Percentiles rank a stretch among this genome's conserved stretches.
phyloP scores from a whole-genome alignment of 2,888 invertebrate species.

The Rhaphigaster nebulosa region DNA sequence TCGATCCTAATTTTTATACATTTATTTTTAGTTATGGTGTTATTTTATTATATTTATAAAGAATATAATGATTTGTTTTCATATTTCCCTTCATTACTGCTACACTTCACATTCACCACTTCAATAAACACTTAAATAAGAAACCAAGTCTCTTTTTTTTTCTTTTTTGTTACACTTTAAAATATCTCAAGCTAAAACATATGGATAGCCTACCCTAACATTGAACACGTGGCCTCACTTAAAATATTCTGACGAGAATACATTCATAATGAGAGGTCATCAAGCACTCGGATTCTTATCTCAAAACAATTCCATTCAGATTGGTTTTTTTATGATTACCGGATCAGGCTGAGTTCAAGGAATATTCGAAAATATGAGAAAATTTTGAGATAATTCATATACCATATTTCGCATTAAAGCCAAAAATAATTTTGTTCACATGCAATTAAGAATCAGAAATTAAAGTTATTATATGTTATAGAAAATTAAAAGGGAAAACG shows the following conservation, averaged over 20 bases:
- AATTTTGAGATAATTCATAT: too few species aligned
- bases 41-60: too few species aligned
- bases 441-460: background rate
- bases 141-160: background rate
- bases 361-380: background rate
- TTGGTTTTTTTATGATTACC: background rate
- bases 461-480: background rate
- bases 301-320: background rate
- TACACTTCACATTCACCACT: too few species aligned
- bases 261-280: slow-evolving; percentile 12
- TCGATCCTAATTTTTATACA: too few species aligned
- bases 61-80: too few species aligned
- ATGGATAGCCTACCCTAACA: background rate
- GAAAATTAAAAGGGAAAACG: background rate
- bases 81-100: too few species aligned
- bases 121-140: too few species aligned
- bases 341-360: background rate
- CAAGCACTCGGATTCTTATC: background rate
- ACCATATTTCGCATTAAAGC: background rate
- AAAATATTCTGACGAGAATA: background rate
- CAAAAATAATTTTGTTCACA: too few species aligned
- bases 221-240: background rate
- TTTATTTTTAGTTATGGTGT: too few species aligned
- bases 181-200: background rate
- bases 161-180: background rate